Base-by-base conservation (phyloP, 2,888 invertebrate species). In the Plemyria rubiginata region DNA sequence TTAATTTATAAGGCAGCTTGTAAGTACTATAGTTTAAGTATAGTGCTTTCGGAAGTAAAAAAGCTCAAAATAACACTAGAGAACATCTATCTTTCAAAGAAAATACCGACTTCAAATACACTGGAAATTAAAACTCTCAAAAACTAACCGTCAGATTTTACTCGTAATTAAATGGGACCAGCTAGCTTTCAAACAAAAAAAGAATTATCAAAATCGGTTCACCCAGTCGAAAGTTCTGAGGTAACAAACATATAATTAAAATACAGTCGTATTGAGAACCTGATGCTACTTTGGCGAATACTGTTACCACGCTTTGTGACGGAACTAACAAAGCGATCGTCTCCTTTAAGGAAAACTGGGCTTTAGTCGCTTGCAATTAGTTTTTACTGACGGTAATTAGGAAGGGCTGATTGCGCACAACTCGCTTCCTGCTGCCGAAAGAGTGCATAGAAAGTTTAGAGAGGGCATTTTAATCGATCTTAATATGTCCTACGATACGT, bases 351-450 rank as follows among this genome's bases (percentile, higher is more conserved):
- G 29, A 57, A 50, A 55, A 36, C 38, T 29, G 36, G 74, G 73
- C 45, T 22, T 74, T 78, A 72, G 78, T 81, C 81, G 83, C 76
- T 83, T 76, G 84, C 86, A 88, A 88, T 88, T 88, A 87, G 86
- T 90, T 89, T 88, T 90, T 88, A 87, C 87, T 86, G 84, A 79
- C 79, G 78, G 86, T 88, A 88, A 88, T 89, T 87, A 87, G 86
- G 84, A 84, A 79, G 81, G 76, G 84, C 82, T 85, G 86, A 89
- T 87, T 86, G 87, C 82, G 85, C 80, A 74, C 80, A 77, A 76
- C 79, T 80, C 80, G 77, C 77, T 76, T 79, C 78, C 74, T 71
- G 76, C 74, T 70, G 65, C 66, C 65, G 66, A 65, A 73, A 75
- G 66, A 58, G 58, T 54, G 71, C 68, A 71, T 60, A 56, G 69